Conservation (phyloP, 2,888 invertebrate species). For the Ennomos erosarius region DNA sequence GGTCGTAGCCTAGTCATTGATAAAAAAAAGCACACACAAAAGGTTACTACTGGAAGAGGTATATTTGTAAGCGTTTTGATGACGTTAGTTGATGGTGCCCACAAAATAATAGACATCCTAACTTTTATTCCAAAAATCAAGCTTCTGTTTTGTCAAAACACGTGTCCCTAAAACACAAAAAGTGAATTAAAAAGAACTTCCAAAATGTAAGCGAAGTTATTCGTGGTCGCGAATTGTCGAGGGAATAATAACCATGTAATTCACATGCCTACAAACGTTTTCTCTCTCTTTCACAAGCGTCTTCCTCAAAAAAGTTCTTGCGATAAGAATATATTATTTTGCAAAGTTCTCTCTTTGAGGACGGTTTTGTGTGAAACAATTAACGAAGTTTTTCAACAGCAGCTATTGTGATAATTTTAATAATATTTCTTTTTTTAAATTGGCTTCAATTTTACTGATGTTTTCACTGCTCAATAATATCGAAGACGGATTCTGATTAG, state of each 20-base stretch:
- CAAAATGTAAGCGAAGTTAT: background rate
- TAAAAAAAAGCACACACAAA: too few species aligned
- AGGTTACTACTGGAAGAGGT: too few species aligned
- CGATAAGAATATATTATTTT: constrained; percentile 27
- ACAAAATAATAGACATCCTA: too few species aligned
- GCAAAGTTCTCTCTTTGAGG: constrained; percentile 18
- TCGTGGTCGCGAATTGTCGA: constrained; percentile 2
- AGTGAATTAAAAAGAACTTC: background rate
- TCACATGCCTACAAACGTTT: constrained; percentile 24
- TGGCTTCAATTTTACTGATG: background rate
- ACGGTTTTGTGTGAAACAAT: constrained; percentile 26
- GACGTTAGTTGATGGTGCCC: too few species aligned
- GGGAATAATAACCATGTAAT: constrained; percentile 19
- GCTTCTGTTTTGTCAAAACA: too few species aligned
- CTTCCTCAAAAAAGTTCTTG: constrained; percentile 11
- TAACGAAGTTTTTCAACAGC: constrained; percentile 19
- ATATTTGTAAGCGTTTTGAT: too few species aligned
- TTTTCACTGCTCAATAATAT: too few species aligned
- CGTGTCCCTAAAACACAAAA: too few species aligned
- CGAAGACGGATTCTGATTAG: too few species aligned
- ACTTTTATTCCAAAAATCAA: too few species aligned
- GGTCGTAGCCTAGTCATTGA: too few species aligned
- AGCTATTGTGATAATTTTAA: constrained; percentile 8
- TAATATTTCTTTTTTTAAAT: constrained; percentile 8
- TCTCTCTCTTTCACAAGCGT: too few species aligned